These are phyloP conservation scores for Stercorarius parasiticus DNA, from an alignment of 2,113 vertebrate genomes.

Conservation along the genomic window DNA sequence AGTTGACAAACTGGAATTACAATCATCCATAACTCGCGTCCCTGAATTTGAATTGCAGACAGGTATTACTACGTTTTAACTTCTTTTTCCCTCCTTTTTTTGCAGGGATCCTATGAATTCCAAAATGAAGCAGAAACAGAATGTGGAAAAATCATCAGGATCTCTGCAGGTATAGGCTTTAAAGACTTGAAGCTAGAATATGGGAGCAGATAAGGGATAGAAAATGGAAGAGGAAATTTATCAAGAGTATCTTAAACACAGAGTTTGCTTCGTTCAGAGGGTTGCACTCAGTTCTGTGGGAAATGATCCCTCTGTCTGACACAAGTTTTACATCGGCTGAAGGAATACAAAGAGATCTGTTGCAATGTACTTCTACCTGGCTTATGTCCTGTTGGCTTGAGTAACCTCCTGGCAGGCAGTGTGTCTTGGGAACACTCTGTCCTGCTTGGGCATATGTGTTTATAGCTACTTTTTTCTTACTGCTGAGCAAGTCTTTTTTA, in stretches of 20 bases:
- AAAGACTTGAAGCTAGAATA: neutral
- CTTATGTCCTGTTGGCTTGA: neutral
- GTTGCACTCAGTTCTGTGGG: neutral
- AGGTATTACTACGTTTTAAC: accelerated
- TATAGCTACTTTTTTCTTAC: neutral
- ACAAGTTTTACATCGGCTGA: neutral
- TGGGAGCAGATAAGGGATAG: neutral
- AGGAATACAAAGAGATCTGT: neutral
- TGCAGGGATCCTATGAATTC: constrained; percentile 64
- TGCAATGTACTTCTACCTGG: neutral
- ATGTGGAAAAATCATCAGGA: constrained; percentile 47
- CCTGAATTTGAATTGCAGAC: accelerated
- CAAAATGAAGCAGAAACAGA: constrained; percentile 71
- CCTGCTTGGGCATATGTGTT: neutral
- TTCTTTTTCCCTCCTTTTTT: neutral
- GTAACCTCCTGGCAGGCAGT: neutral
- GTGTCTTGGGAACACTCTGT: neutral
- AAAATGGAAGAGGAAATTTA: neutral
- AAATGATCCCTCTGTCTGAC: neutral
- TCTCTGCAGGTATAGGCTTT: constrained; percentile 74
- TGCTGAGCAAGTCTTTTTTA: neutral
- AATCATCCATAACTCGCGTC: accelerated
- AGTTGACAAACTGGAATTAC: accelerated
- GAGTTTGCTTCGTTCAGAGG: neutral
- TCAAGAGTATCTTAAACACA: neutral